phyloP scores from a whole-genome alignment of 2,797 vertebrate species.

The Anguilla anguilla region DNA sequence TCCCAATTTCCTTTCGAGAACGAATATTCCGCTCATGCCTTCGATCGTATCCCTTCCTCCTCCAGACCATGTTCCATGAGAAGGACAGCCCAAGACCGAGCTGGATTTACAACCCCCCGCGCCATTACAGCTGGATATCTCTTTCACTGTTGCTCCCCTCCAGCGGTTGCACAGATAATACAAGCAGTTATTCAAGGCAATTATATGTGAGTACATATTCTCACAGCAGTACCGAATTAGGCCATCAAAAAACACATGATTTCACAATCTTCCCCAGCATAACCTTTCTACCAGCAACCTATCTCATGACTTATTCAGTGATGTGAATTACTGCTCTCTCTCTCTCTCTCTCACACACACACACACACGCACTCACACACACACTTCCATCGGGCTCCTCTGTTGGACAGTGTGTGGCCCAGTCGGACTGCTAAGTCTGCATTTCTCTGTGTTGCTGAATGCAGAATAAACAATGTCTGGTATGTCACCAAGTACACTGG shows the following conservation, averaged over 20 bases:
- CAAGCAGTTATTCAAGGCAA: constrained; percentile 1
- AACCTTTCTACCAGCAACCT: not conserved
- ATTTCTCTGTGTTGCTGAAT: constrained; percentile 43
- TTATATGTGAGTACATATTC: not conserved
- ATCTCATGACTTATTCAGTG: constrained; percentile 16
- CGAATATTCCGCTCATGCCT: constrained; percentile 33
- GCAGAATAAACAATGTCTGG: constrained; percentile 65
- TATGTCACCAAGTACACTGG: constrained; percentile 63
- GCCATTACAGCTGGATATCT: not conserved
- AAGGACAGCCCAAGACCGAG: constrained; percentile 39
- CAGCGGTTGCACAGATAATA: not conserved
- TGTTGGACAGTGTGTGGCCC: not conserved
- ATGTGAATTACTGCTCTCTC: not conserved
- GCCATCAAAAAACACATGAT: not conserved
- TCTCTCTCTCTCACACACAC: not conserved
- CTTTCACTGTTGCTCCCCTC: not conserved
- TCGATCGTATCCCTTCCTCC: constrained; percentile 34
- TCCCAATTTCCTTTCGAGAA: not conserved
- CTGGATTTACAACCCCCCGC: constrained; percentile 43
- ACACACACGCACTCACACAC: not conserved
- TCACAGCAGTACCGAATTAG: not conserved
- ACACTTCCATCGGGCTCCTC: not conserved
- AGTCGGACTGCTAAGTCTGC: not conserved
- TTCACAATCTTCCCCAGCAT: not conserved
- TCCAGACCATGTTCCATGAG: not conserved